These are phyloP conservation scores for Sula dactylatra DNA, from an alignment of 2,113 vertebrate genomes.

Conservation along the genomic window DNA sequence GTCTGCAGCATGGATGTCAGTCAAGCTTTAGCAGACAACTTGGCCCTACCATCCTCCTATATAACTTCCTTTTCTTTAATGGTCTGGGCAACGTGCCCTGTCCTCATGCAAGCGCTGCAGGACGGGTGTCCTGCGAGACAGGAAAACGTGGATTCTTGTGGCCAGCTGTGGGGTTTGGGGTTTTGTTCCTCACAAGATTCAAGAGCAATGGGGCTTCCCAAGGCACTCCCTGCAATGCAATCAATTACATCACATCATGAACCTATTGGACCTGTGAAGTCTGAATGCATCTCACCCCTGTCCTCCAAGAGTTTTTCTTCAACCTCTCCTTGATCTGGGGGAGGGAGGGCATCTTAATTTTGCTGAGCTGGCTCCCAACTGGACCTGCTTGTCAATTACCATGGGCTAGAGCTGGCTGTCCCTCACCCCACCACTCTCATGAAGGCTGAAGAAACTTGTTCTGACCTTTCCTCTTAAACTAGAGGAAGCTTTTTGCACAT, in stretches of 20 bases:
- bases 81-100: not conserved
- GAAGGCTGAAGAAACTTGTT: not conserved
- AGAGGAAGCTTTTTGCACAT: not conserved
- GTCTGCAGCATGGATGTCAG: not conserved
- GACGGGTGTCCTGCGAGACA: accelerated
- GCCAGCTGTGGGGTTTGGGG: not conserved
- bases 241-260: not conserved
- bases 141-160: not conserved
- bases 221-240: not conserved
- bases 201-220: not conserved
- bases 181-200: not conserved
- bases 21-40: not conserved
- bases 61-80: not conserved
- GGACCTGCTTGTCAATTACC: not conserved
- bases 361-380: not conserved
- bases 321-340: not conserved
- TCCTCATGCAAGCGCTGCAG: not conserved
- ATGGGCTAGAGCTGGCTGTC: not conserved
- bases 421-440: not conserved
- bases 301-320: not conserved
- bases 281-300: not conserved
- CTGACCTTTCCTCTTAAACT: not conserved
- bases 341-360: not conserved
- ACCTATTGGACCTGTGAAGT: not conserved
- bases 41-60: not conserved